Evolutionary conservation across 2,797 vertebrate species (phyloP).

Genomic region (Melanotaenia maccullochi): DNA sequence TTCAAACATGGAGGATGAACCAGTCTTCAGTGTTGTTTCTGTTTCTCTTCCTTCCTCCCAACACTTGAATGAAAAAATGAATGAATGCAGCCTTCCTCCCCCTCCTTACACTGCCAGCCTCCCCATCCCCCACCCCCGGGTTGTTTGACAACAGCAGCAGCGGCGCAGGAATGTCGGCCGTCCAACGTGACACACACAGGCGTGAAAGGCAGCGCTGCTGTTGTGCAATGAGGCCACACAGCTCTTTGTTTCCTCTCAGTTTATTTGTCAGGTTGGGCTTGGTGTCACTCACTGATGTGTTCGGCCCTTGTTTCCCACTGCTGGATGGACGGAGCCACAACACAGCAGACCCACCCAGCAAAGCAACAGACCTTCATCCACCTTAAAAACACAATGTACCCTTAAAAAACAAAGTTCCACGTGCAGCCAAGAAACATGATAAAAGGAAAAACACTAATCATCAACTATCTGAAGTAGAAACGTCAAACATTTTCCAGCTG

Average conservation of each 20-base stretch:
- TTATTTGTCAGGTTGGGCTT: too few relatives aligned
- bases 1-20: constrained; percentile 6
- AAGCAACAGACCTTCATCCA: too few relatives aligned
- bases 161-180: constrained; percentile 73
- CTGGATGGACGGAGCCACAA: too few relatives aligned
- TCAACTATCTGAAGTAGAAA: too few relatives aligned
- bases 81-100: constrained; percentile 32
- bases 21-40: constrained; percentile 31
- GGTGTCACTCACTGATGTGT: too few relatives aligned
- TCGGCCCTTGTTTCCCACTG: too few relatives aligned
- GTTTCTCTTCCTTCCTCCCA: constrained; percentile 31
- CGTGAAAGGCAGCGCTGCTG: constrained; percentile 36
- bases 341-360: too few relatives aligned
- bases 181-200: constrained; percentile 78
- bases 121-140: constrained; percentile 19
- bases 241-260: constrained; percentile 40
- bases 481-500: too few relatives aligned
- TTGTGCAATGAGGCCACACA: constrained; percentile 44
- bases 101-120: background rate
- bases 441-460: too few relatives aligned
- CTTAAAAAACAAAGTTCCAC: too few relatives aligned
- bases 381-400: too few relatives aligned
- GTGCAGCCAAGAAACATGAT: too few relatives aligned
- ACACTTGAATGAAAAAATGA: constrained; percentile 35
- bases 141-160: constrained; percentile 78